Percentiles rank a stretch among this genome's conserved stretches.
Conservation (phyloP, 2,113 vertebrate species). For the Petrocephalus zakoni region DNA sequence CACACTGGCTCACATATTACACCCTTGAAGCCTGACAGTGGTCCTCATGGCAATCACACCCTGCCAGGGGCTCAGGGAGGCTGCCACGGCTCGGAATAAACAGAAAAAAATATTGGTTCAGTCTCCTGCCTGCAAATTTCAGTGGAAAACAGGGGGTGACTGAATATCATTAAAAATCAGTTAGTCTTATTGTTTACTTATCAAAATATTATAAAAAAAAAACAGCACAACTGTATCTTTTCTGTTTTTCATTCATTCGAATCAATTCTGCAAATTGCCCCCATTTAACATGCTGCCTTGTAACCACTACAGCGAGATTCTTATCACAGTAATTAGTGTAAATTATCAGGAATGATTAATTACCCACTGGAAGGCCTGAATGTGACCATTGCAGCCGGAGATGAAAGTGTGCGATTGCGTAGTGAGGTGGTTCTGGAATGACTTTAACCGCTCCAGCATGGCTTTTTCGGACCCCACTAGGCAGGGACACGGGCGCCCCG, state of each 20-base stretch:
- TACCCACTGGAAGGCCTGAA: slow-evolving; percentile 57
- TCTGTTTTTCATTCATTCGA: slow-evolving; percentile 54
- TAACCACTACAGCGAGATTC: slow-evolving; percentile 49
- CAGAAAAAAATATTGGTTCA: neutral
- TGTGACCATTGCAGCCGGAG: slow-evolving; percentile 44
- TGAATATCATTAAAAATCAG: neutral
- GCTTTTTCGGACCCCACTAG: neutral
- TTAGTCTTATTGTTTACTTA: neutral
- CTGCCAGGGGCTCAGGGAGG: neutral
- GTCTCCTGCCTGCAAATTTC: neutral
- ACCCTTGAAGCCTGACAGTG: neutral
- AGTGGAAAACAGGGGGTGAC: neutral
- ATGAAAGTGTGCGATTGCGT: slow-evolving; percentile 34
- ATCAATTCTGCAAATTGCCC: slow-evolving; percentile 68
- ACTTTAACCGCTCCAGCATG: neutral
- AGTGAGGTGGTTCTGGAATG: slow-evolving; percentile 15
- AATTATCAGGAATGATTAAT: slow-evolving; percentile 59
- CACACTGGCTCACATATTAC: neutral
- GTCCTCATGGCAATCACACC: neutral
- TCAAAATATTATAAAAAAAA: slow-evolving; percentile 15
- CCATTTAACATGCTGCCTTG: slow-evolving; percentile 56
- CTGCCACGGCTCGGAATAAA: neutral
- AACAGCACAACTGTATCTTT: slow-evolving; percentile 22
- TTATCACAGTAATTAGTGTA: slow-evolving; percentile 61
- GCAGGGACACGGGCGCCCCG: neutral